These are phyloP conservation scores for Elgaria multicarinata DNA, from an alignment of 2,113 vertebrate genomes.

Conservation along the genomic window DNA sequence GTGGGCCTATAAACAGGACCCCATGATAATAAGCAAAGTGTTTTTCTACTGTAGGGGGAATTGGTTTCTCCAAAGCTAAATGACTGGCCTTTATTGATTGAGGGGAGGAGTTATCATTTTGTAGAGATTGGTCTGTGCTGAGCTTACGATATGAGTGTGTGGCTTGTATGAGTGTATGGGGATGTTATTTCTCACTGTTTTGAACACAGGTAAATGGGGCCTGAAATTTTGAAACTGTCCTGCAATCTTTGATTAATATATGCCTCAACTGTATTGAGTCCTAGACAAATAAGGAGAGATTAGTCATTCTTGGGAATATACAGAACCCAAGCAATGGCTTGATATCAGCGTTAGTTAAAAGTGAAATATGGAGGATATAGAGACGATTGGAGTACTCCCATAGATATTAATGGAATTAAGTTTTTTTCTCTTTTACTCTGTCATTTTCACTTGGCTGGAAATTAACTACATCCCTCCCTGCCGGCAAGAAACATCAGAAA, in stretches of 20 bases:
- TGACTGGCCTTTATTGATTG: background rate
- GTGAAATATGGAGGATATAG: background rate
- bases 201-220: background rate
- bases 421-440: slow-evolving; percentile 9
- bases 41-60: too few relatives aligned
- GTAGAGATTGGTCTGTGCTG: background rate
- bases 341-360: background rate
- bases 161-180: background rate
- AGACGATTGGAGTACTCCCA: background rate
- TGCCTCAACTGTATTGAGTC: background rate
- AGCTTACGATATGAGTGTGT: background rate
- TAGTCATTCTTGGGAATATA: background rate
- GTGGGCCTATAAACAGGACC: background rate
- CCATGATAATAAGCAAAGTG: background rate
- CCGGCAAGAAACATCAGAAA: slow-evolving; percentile 7
- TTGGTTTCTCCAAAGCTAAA: background rate
- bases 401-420: background rate
- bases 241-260: background rate
- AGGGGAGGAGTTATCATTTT: background rate
- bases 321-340: background rate
- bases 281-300: background rate
- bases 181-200: background rate
- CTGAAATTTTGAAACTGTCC: background rate
- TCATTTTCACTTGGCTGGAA: slow-evolving; percentile 49
- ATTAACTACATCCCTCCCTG: slow-evolving; percentile 48